These are phyloP conservation scores for Sinosuthora webbiana DNA, from an alignment of 2,113 vertebrate species.

Conservation along the genomic window DNA sequence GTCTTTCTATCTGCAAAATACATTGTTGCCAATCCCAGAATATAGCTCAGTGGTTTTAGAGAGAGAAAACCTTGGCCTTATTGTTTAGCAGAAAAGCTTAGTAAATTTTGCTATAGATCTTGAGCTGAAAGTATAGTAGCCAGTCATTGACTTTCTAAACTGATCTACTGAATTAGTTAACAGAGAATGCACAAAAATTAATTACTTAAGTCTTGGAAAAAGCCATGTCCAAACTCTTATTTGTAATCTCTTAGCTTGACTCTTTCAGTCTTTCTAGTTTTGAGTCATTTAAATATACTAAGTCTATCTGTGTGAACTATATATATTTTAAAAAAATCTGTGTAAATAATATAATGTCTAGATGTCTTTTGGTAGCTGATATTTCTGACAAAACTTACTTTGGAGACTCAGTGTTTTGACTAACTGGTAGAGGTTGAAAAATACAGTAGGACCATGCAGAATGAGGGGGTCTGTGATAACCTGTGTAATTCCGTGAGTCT, in stretches of 20 bases:
- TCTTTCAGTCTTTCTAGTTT: background rate
- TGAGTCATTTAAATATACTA: background rate
- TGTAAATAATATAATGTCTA: background rate
- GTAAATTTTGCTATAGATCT: background rate
- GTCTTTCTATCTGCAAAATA: background rate
- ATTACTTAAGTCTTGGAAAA: background rate
- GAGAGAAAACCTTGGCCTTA: background rate
- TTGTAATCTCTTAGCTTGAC: background rate
- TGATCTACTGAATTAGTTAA: background rate
- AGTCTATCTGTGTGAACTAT: background rate
- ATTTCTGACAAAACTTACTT: background rate
- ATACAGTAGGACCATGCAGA: background rate
- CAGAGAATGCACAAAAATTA: background rate
- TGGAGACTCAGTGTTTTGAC: background rate
- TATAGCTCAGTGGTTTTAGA: background rate
- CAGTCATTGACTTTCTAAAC: background rate
- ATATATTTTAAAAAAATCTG: background rate
- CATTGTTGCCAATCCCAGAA: accelerated
- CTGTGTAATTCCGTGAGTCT: background rate
- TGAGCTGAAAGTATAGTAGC: background rate
- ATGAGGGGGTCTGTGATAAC: background rate
- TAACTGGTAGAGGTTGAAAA: background rate
- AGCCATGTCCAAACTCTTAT: background rate
- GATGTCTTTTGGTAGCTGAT: background rate
- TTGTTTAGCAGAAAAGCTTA: background rate